Base-by-base conservation (phyloP, 2,888 invertebrate species). In the Mimachlamys varia region DNA sequence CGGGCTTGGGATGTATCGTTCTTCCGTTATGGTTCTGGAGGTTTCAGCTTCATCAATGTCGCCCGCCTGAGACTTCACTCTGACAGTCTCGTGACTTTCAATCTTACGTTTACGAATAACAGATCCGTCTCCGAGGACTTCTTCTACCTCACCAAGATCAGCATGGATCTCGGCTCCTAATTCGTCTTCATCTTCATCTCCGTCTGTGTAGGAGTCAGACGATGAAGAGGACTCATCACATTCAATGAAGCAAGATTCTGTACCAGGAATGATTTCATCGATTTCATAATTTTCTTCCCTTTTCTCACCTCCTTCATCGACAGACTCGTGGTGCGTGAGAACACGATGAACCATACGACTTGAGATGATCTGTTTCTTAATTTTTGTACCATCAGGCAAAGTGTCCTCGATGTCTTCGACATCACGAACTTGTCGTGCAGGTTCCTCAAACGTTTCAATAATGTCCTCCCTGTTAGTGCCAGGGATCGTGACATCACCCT, bases 341-440 rank as follows among this genome's bases (percentile, higher is more conserved):
- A 95, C 93, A 44, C 95, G 94, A 88, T 95, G 95, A 4, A 95
- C 95, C 94, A 95, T 95, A 88, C 95, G 94, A 90, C 94, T 96
- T 91, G 95, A 94, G 17, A 95, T 93, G 10, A 96, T 93, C 76
- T 94, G 94, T 33, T 94, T 92, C 88, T 93, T 95, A 3, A 95
- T 95, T 15, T 92, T 92, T 19, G 94, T 94, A 22, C 96, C 96
- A 95, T 95, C 95, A n/a, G 94, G 94, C 15, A 95, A 89, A 2
- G 92, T 90, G 88, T 95, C 93, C 89, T 96, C 95, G 37, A 95
- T 93, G 37, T 94, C 94, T 88, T 95, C 95, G 0, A 94, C 92
- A 50, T 94, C 93, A 4, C 92, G 92, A 33, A 95, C 93, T 58
- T 92, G 58, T 89, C 76, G 90, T 27, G 91, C 90, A 49, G 92